Base-by-base conservation (phyloP, 2,888 invertebrate species). In the Drosophila macrospina region DNA sequence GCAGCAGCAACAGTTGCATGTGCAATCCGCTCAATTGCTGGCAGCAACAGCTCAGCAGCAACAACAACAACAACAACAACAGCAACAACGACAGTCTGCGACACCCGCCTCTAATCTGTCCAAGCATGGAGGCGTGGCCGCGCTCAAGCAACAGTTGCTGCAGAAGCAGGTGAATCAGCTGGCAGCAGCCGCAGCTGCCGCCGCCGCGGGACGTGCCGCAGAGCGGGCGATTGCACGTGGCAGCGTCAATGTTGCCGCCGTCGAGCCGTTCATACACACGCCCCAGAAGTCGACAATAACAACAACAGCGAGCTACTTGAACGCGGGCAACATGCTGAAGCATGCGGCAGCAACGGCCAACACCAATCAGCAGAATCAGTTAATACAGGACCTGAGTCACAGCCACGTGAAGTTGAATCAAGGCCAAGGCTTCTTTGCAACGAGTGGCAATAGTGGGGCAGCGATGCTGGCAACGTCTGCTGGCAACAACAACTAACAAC, bases 241-340 rank as follows among this genome's bases (percentile, higher is more conserved):
- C 68, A 93, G 96, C 50, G 96, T 96, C 57, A 97, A 97, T 92
- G 95, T 97, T 68, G 97, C 97, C 15, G 97, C 97, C 45, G 96
- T 97, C 36, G 97, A 97, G 90, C 97, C 97, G 4, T 97, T 96
- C 91, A 96, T 97, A 88, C 97, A 97, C 88, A 95, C 97, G 86
- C 97, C 97, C 56, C 94, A 94, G 48, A 92, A 92, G 74, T 89
- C 91, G 72, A 93, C 94, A 36, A 93, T 93, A 72, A 91, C 91
- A 6, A 78, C 87, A 47, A 90, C 91, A 11, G 85, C 91, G 7
- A 86, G 77, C 42, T 93, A 93, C 75, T 91, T 91, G 61, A 90
- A 87, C n/a, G 93, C 86, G 2, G 87, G 45, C 55, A 61, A 89
- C 52, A 80, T 91, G 62, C 61, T 89, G 44, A 91, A 91, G 51